These are phyloP conservation scores for Budorcas taxicolor DNA, from an alignment of 2,113 vertebrate genomes.

Conservation along the genomic window DNA sequence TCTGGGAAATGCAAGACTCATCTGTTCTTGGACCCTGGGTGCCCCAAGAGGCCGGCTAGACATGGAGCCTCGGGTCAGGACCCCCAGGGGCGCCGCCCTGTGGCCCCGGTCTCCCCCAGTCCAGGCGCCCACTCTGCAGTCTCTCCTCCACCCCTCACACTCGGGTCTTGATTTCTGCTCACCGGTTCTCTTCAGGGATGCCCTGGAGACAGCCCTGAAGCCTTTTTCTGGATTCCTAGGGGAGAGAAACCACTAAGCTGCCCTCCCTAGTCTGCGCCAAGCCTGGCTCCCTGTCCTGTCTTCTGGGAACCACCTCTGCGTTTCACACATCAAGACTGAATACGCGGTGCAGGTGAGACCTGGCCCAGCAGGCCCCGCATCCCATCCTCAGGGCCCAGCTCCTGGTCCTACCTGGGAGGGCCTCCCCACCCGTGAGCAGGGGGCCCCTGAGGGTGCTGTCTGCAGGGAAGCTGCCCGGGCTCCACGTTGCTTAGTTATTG, in stretches of 20 bases:
- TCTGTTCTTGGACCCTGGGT: background rate
- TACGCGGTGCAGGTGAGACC: background rate
- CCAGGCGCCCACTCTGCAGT: too few relatives aligned
- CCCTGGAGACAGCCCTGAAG: background rate
- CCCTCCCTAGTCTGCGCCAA: background rate
- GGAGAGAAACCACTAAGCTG: background rate
- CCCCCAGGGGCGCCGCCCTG: background rate
- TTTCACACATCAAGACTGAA: background rate
- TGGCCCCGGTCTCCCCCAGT: too few relatives aligned
- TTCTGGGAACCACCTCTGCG: background rate
- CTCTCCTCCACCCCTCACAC: background rate
- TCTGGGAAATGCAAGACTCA: conserved; percentile 56
- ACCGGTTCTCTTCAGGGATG: background rate
- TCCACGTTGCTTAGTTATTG: background rate
- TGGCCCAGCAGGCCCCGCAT: fast-evolving
- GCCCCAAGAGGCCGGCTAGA: background rate
- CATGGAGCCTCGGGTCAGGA: background rate
- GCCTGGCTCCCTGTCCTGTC: background rate
- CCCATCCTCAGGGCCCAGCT: background rate
- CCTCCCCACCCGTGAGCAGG: background rate
- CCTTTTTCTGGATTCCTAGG: background rate
- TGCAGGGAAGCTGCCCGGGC: background rate
- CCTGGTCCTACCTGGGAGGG: fast-evolving
- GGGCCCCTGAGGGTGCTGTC: background rate
- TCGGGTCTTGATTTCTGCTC: background rate